Base-by-base conservation (phyloP, 2,888 invertebrate genomes). In the Panopea generosa region DNA sequence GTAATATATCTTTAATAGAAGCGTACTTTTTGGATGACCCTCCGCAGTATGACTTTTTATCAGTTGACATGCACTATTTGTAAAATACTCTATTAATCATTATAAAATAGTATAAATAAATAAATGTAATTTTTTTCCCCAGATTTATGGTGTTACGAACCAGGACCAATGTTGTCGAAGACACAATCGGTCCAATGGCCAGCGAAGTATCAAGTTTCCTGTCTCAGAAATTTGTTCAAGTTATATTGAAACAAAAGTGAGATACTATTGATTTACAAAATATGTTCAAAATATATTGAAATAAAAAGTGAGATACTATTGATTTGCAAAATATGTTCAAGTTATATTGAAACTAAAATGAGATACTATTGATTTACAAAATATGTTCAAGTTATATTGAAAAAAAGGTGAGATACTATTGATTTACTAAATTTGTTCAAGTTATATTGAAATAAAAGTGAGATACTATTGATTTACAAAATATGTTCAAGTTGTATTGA, bases 111-210 rank as follows among this genome's bases (percentile, higher is more conserved):
- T n/a, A n/a, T n/a, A n/a, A n/a, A n/a, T n/a, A n/a, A n/a, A n/a
- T n/a, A n/a, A n/a, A 33, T 33, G 33, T 33, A 4, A 33, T 11
- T 7, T 33, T 33, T n/a, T 52, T 14, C 47, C 40, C 40, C 66
- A 91, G 91, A 50, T 89, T 91, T 56, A 83, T 89, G 79, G 89
- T 90, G 4, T 59, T 91, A n/a, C 82, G 91, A 18, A 89, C 88
- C 2, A 82, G 87, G 33, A 82, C 85, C 0, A 87, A 82, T 24
- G 83, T 87, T 0, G 75, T 69, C 2, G 83, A 83, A n/a, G 83
- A 85, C 3, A 72, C 60, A 2, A 84, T 87, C 1, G 81, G 80
- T 2, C 29, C 65, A 1, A 82, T 91, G 63, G 90, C 87, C 0
- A 72, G 55, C 3, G 76, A 76, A 2, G 84, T 91, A 22, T 87